Evolutionary conservation across 2,113 vertebrate genomes (phyloP).

Genomic region (Peucedramus taeniatus): DNA sequence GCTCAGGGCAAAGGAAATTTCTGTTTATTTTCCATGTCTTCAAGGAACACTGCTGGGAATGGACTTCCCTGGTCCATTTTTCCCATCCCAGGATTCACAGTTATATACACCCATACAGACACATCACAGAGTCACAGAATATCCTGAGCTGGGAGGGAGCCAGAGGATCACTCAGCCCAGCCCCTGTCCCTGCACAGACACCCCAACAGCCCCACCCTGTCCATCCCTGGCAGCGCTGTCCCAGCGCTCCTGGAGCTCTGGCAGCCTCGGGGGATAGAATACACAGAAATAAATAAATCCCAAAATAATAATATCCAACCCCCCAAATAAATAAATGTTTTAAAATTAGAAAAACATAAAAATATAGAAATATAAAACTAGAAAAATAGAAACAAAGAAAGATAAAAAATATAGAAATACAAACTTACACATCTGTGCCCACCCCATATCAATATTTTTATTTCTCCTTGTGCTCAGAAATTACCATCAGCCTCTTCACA

Average conservation of each 20-base stretch:
- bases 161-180: neutral
- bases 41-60: neutral
- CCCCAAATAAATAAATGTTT: no score
- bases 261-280: neutral
- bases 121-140: neutral
- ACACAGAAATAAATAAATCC: neutral
- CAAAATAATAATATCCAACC: neutral
- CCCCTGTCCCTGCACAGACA: rapidly evolving
- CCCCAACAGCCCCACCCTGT: neutral
- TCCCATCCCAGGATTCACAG: neutral
- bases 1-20: neutral
- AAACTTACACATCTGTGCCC: neutral
- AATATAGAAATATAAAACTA: neutral
- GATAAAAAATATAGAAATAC: no score
- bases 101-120: rapidly evolving
- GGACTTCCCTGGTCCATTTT: neutral
- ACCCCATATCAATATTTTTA: neutral
- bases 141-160: neutral
- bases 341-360: neutral
- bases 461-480: neutral
- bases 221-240: neutral
- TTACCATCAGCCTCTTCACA: neutral
- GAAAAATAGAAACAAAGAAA: neutral
- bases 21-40: neutral
- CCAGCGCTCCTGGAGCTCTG: neutral